Evolutionary conservation across 2,888 invertebrate genomes (phyloP), one percentile per base, ranked within the genome.

Genomic region (Laothoe populi): DNA sequence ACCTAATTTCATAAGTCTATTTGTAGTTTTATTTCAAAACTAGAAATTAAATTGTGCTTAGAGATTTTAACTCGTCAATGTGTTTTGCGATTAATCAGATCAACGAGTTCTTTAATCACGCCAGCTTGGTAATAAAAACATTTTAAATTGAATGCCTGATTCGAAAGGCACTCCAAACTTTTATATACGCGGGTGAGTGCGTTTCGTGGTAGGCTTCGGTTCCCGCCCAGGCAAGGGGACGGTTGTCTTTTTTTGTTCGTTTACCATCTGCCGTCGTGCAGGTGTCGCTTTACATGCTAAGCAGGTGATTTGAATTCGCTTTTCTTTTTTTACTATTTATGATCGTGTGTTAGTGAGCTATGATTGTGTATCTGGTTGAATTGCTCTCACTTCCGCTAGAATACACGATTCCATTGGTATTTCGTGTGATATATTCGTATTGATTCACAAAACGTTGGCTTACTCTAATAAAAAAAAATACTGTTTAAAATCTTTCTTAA

Each of bases 231-330:
- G 57, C 66, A 71, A 8, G 67, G 66, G 77, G 79, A 78, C 78
- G 75, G 77, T 71, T 64, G 67, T 79, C 82, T 85, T 87, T 87
- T 88, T 78, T 78, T 62, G 44, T 44, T 24, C 35, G 82, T 85
- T 72, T 71, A 70, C 81, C 91, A 91, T 90, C 89, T 92, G 92
- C 82, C 84, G 85, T 70, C 40, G 64, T 70, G 88, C 92, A 92
- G 91, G 92, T 92, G 92, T 84, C 80, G 77, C 75, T 84, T 84
- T 87, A 86, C 86, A 88, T 87, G 85, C 77, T 81, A 86, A 91
- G 85, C 92, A 92, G 91, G 90, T 92, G 90, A 86, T 87, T 87
- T 85, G 73, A 82, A 86, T 84, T 84, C 81, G 81, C 81, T 80
- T 82, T 82, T 78, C 78, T 80, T 72, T 67, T 70, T 69, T 65